Evolutionary conservation across 2,113 vertebrate species (phyloP).

Genomic region (Ceuthmochares aereus): DNA sequence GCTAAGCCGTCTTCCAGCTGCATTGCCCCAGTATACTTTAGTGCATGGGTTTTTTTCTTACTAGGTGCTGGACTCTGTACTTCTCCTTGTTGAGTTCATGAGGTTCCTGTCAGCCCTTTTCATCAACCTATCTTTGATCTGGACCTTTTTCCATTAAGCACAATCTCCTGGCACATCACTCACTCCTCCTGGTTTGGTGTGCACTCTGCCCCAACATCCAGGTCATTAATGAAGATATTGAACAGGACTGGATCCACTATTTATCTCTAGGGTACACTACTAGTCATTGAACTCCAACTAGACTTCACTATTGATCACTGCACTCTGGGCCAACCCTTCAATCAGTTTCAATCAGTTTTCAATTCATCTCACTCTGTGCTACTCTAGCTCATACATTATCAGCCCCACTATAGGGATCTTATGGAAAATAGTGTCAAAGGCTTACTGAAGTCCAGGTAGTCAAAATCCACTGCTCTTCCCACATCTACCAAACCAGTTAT

Average conservation of each 20-base stretch:
- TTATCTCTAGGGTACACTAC: not conserved
- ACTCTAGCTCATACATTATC: not conserved
- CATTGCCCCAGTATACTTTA: rapidly evolving
- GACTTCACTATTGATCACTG: rapidly evolving
- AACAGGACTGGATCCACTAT: not conserved
- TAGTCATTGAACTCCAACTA: not conserved
- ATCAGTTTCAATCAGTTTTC: not conserved
- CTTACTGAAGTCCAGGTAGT: not conserved
- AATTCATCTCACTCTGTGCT: not conserved
- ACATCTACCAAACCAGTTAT: not conserved
- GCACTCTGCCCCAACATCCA: not conserved
- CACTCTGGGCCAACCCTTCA: not conserved
- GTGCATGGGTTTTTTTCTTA: not conserved
- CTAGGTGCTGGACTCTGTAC: not conserved
- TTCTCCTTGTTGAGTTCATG: not conserved
- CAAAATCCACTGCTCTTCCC: not conserved
- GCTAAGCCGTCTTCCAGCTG: not conserved
- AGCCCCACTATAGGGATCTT: not conserved
- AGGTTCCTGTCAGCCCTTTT: not conserved
- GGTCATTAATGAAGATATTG: not conserved
- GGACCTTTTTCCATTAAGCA: not conserved
- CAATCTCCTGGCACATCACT: not conserved
- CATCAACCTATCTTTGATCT: not conserved
- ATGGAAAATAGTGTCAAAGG: not conserved
- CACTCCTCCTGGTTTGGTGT: not conserved